phyloP scores from a whole-genome alignment of 1,140 invertebrate species.

The Chrysoperla carnea region DNA sequence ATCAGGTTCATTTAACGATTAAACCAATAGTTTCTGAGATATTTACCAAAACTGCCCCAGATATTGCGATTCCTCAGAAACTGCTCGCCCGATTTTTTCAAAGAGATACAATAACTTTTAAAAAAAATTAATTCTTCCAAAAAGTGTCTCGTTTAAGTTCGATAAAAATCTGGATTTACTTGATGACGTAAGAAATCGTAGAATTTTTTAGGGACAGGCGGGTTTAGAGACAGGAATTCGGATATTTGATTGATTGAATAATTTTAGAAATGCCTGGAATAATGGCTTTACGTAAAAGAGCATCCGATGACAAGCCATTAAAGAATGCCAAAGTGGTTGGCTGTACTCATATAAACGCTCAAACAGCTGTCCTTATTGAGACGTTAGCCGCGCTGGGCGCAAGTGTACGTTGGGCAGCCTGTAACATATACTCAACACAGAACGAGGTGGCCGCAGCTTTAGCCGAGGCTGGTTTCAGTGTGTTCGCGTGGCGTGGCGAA shows the following conservation, averaged over 20 bases:
- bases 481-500: slow-evolving; percentile 93
- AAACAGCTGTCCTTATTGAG: slow-evolving; percentile 92
- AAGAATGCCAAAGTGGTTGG: slow-evolving; percentile 93
- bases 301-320: slow-evolving; percentile 82
- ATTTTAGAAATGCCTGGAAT: slow-evolving; percentile 90
- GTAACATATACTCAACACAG: slow-evolving; percentile 98
- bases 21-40: too few species aligned
- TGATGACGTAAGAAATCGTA: too few species aligned
- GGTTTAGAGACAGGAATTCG: too few species aligned
- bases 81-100: too few species aligned
- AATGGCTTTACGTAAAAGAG: slow-evolving; percentile 80
- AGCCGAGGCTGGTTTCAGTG: slow-evolving; percentile 72
- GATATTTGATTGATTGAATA: not conserved
- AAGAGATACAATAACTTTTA: too few species aligned
- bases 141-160: too few species aligned
- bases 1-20: too few species aligned
- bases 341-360: slow-evolving; percentile 95
- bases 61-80: too few species aligned
- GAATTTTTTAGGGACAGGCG: too few species aligned
- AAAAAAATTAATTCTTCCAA: too few species aligned
- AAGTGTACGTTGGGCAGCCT: slow-evolving; percentile 85
- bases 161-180: too few species aligned
- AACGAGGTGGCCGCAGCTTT: slow-evolving; percentile 96
- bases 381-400: slow-evolving; percentile 81
- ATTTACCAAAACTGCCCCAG: too few species aligned